These are phyloP conservation scores for Lapara coniferarum DNA, from an alignment of 2,888 invertebrate genomes.

Conservation along the genomic window DNA sequence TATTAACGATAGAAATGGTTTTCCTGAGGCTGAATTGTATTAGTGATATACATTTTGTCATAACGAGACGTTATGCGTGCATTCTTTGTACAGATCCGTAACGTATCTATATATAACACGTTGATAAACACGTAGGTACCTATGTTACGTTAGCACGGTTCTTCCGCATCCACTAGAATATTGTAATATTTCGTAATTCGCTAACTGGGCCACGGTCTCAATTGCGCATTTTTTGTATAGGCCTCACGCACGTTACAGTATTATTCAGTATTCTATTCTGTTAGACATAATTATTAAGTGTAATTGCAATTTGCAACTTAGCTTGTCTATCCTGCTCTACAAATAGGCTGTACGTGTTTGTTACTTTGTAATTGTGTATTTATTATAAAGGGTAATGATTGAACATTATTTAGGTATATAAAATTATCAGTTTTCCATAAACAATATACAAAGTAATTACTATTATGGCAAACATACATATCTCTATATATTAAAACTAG, in stretches of 20 bases:
- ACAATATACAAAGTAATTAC: no score
- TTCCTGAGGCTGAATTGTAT: not conserved
- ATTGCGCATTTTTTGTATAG: constrained; percentile 72
- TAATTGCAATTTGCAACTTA: constrained; percentile 37
- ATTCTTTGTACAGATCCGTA: constrained; percentile 72
- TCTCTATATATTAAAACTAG: no score
- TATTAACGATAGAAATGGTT: constrained; percentile 27
- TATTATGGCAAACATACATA: no score
- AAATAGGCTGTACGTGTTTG: not conserved
- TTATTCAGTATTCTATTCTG: constrained; percentile 13
- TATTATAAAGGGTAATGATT: not conserved
- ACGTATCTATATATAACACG: constrained; percentile 76
- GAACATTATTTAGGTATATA: not conserved
- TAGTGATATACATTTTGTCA: constrained; percentile 30
- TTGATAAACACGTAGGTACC: constrained; percentile 69
- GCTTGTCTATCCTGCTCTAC: constrained; percentile 30
- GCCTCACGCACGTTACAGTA: constrained; percentile 44
- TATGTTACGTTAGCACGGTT: constrained; percentile 62
- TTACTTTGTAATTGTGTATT: not conserved
- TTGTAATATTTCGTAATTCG: constrained; percentile 79
- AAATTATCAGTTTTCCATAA: no score
- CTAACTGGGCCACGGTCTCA: constrained; percentile 79
- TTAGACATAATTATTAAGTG: constrained; percentile 38
- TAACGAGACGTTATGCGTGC: constrained; percentile 51
- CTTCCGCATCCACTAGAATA: constrained; percentile 75